These are phyloP conservation scores for Brachionus sp. DNA, from an alignment of 1,140 invertebrate genomes.

Conservation along the genomic window DNA sequence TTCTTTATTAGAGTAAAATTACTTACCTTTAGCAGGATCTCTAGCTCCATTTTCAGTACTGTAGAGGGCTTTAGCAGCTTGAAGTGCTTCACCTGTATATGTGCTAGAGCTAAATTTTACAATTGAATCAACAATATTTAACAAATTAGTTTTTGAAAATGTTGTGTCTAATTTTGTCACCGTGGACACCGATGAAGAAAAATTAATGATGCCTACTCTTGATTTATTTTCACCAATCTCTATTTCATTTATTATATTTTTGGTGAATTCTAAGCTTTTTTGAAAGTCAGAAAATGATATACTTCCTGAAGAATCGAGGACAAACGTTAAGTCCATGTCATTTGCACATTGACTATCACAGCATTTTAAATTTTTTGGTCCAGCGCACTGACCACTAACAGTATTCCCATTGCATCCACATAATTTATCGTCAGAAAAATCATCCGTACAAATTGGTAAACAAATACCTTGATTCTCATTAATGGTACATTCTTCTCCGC, in stretches of 20 bases:
- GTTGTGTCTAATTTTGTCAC: not conserved
- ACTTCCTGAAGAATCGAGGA: slow-evolving; percentile 10
- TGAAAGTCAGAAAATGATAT: not conserved
- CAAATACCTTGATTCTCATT: not conserved
- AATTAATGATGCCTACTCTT: not conserved
- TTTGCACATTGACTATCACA: not conserved
- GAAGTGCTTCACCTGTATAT: not conserved
- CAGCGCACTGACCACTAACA: not conserved
- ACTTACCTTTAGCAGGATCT: not conserved
- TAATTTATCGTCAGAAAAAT: not conserved
- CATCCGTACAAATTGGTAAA: not conserved
- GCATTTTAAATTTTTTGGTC: not conserved
- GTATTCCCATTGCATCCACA: not conserved
- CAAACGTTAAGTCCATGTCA: not conserved
- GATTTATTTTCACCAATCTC: not conserved
- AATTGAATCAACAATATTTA: not conserved
- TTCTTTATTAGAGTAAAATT: too few relatives aligned
- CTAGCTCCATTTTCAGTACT: not conserved
- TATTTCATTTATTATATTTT: not conserved
- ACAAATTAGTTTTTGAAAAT: not conserved
- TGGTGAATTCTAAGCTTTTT: not conserved
- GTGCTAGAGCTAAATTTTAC: not conserved
- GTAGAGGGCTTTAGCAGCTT: not conserved
- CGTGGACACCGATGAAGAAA: not conserved
- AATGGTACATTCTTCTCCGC: not conserved